These are phyloP conservation scores for Spicauda simplicius DNA, from an alignment of 2,888 invertebrate species.

Conservation along the genomic window DNA sequence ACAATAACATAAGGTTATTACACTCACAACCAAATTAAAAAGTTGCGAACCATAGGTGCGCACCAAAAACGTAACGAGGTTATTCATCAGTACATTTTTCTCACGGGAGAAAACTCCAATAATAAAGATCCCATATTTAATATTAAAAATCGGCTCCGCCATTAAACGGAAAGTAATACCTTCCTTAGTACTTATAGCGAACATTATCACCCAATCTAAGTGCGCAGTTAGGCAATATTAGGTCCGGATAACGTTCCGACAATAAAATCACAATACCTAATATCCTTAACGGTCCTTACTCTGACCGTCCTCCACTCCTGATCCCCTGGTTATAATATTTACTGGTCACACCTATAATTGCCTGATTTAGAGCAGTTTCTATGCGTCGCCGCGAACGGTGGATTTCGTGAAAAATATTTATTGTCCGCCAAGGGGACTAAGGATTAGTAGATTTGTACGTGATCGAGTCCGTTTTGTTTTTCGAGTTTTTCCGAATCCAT, in stretches of 20 bases:
- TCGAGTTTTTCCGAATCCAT: conserved; percentile 38
- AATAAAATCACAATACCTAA: conserved; percentile 42
- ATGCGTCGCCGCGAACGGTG: conserved; percentile 70
- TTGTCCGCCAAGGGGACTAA: conserved; percentile 65
- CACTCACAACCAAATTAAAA: no score
- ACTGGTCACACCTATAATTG: conserved; percentile 81
- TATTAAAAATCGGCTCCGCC: neutral
- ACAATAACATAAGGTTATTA: no score
- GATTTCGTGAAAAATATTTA: conserved; percentile 83
- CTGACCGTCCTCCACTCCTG: conserved; percentile 50
- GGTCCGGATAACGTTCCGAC: conserved; percentile 34
- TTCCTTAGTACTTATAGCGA: neutral
- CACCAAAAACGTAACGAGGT: no score
- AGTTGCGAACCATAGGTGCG: no score
- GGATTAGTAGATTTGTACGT: conserved; percentile 82
- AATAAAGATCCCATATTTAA: neutral
- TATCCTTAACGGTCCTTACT: conserved; percentile 41
- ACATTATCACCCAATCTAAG: conserved; percentile 22
- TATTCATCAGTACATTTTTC: no score
- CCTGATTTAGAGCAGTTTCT: conserved; percentile 81
- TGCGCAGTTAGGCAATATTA: conserved; percentile 32
- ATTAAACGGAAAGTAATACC: neutral
- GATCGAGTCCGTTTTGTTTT: conserved; percentile 52
- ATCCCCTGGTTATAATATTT: conserved; percentile 78
- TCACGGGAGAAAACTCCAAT: no score